phyloP scores from a whole-genome alignment of 2,797 vertebrate species.

The Acanthiza pusilla region DNA sequence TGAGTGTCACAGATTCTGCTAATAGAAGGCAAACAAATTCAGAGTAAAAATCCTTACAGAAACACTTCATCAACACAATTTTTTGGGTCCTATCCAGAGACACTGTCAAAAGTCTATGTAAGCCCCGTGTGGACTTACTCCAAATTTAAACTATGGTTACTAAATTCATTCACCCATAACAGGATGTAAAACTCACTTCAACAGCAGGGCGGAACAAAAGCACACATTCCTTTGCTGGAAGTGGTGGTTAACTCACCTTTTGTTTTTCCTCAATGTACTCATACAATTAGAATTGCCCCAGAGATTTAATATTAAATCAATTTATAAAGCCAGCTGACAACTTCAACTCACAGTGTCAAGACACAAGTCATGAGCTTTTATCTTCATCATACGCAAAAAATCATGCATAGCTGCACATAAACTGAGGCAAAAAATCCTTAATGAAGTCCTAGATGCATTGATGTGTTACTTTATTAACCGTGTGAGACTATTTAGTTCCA shows the following conservation, averaged over 20 bases:
- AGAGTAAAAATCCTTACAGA: not conserved
- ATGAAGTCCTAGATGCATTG: not conserved
- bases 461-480: not conserved
- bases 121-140: not conserved
- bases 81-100: not conserved
- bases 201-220: not conserved
- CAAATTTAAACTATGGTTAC: not conserved
- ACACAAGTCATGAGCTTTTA: not conserved
- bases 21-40: not conserved
- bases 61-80: not conserved
- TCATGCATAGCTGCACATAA: not conserved
- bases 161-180: not conserved
- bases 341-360: not conserved
- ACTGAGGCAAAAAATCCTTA: not conserved
- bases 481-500: not conserved
- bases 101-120: not conserved
- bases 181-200: not conserved
- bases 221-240: not conserved
- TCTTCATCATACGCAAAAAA: not conserved
- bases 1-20: not conserved
- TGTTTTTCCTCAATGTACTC: not conserved
- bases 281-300: not conserved
- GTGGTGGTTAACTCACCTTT: constrained; percentile 7
- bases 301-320: not conserved
- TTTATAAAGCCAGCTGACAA: not conserved